Evolutionary conservation across 30 jellyfish, hydroid and myxozoan species (phyloP), one percentile per base, ranked within the genome.

Genomic region (Hydra vulgaris): DNA sequence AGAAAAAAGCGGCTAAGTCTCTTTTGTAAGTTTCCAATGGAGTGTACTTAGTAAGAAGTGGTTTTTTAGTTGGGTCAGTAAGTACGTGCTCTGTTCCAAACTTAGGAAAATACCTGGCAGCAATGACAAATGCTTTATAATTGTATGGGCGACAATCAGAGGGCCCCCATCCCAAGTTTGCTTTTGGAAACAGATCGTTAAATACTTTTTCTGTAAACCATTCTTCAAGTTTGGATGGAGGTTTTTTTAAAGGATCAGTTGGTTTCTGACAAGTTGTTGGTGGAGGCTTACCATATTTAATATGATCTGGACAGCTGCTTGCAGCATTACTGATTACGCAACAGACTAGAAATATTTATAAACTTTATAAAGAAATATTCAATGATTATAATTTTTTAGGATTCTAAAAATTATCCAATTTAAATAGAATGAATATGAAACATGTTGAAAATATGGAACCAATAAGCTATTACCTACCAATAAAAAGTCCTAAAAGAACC

Each of bases 31-130:
- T 89, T 82, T 89, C 95, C 19, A 75, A 54, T 18, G 70, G 26
- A 21, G 96, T 80, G 83, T 89, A 89, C 17, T 81, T 21, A 21
- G 96, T 83, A 0, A 69, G 84, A 17, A 84, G 89, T 25, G 76
- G 74, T 7, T 53, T 72, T 15, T 91, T 90, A 53, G 73, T 72
- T 21, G 96, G 96, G 53, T 89, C 95, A 25, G 71, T 66, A 4
- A 85, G 21, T 74, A 89, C 96, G 77, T 85, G 71, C 74, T 89
- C 95, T 16, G 95, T 89, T 15, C 96, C 96, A 83, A 89, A 89
- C 74, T 89, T 89, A 16, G 96, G 96, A 74, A 89, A 89, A 66
- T 89, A 89, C 55, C 96, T 78, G 16, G 96, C 95, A 24, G 96
- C 96, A 27, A 89, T 89, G 8, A 25, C 86, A 25, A 89, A 89